Base-by-base conservation (phyloP, 2,797 vertebrate species). In the Danio kyathit region DNA sequence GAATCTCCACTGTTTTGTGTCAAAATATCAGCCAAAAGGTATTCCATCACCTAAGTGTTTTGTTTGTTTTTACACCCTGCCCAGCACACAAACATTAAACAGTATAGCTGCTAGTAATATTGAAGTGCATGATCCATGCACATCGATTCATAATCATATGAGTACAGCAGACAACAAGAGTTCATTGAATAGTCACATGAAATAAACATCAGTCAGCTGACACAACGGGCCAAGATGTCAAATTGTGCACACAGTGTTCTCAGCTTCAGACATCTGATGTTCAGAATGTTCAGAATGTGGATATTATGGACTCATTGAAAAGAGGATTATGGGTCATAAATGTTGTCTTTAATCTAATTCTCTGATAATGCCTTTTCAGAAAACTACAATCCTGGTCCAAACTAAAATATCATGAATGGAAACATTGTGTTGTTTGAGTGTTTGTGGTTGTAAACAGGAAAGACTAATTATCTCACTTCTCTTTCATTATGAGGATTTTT, bases 171-270 rank as follows among this genome's bases (percentile, higher is more conserved):
- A 49, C 44, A 57, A 19, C 17, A 67, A 48, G 48, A 63, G 29
- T 70, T 78, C 29, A 67, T 74, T 81, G 38, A 77, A 71, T 6
- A 71, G 59, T 61, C 70, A 70, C 80, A 79, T 75, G 19, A 63
- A 74, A 16, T 54, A 56, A 59, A 71, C 21, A 54, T 76, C 56
- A 56, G 74, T 82, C 81, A 81, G 69, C 74, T 81, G 78, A 85
- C 5, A 29, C 16, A 51, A 61, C 38, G 29, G 54, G 16, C n/a
- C 43, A 41, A 60, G 44, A 52, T 38, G 11, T 72, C 8, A 64
- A 79, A 79, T 43, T n/a, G 43, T 63, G 51, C 44, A 44, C 52
- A 43, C 17, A 8, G 5, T 57, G 40, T 12, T 11, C 29, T 54
- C 16, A 2, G 16, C 38, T 5, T 70, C 40, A 4, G 19, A 57